Evolutionary conservation across 1,140 invertebrate species (phyloP).

Genomic region (Apis florea): DNA sequence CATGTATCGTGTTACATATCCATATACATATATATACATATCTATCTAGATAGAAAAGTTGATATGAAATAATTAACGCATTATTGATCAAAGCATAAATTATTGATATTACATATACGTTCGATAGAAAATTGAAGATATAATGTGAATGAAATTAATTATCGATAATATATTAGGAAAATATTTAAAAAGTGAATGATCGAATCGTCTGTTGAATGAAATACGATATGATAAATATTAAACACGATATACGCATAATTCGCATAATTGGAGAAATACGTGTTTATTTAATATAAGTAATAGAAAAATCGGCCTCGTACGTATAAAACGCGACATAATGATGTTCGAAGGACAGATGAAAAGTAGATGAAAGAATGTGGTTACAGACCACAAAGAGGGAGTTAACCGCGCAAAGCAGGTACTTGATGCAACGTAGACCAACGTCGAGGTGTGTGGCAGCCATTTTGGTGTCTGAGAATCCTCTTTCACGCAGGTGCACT

Average conservation of each 20-base stretch:
- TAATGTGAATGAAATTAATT: neutral
- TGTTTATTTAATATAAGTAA: neutral
- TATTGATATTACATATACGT: neutral
- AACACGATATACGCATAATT: neutral
- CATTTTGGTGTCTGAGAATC: slow-evolving; percentile 77
- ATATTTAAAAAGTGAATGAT: neutral
- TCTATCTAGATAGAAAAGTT: neutral
- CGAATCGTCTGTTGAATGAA: neutral
- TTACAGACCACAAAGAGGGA: slow-evolving; percentile 92
- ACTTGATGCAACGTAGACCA: slow-evolving; percentile 90
- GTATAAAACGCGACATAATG: neutral
- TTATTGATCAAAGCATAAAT: neutral
- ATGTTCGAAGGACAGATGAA: neutral
- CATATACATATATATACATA: too few relatives aligned
- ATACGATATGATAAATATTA: neutral
- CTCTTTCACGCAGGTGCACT: slow-evolving; percentile 56
- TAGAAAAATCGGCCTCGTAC: neutral
- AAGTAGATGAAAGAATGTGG: slow-evolving; percentile 10
- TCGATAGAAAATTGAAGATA: neutral
- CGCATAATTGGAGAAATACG: neutral
- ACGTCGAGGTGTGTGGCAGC: slow-evolving; percentile 82
- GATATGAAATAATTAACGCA: neutral
- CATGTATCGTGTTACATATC: too few relatives aligned
- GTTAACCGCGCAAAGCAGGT: slow-evolving; percentile 90
- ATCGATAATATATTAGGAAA: neutral